A percentile compares a stretch with the other conserved stretches of the same genome.
Conservation (phyloP, 2,888 invertebrate genomes). For the Hipparchia semele region DNA sequence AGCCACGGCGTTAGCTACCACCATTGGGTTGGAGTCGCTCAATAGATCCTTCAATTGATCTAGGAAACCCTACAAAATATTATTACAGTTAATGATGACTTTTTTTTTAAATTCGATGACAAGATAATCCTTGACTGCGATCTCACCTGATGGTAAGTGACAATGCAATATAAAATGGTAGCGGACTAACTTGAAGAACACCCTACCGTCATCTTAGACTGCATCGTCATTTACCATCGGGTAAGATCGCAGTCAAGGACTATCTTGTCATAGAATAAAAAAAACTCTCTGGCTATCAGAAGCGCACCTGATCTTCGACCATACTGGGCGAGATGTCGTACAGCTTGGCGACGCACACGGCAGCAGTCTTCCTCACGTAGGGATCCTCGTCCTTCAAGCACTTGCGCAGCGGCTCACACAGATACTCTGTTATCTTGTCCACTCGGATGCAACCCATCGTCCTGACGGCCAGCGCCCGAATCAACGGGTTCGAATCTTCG, state of each 20-base stretch:
- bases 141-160: no score
- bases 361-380: conserved; percentile 99
- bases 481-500: conserved; percentile 99
- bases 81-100: neutral
- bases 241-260: no score
- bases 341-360: conserved; percentile 99
- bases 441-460: conserved; percentile 99
- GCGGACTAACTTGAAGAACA: no score
- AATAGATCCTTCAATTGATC: conserved; percentile 98
- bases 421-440: conserved; percentile 99
- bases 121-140: no score
- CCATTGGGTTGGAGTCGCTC: conserved; percentile 99
- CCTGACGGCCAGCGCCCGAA: conserved; percentile 98
- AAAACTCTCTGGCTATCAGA: neutral
- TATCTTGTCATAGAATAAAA: no score
- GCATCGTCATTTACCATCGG: no score
- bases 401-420: conserved; percentile 98
- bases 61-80: conserved; percentile 94
- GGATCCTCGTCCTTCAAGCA: conserved; percentile 98
- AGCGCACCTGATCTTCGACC: conserved; percentile 80
- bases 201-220: no score
- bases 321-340: conserved; percentile 96
- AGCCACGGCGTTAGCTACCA: conserved; percentile 99
- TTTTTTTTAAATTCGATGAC: no score
- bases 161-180: no score